A percentile compares a stretch with the other conserved stretches of the same genome.
Conservation (phyloP, 2,113 vertebrate genomes). For the Zosterops borbonicus region DNA sequence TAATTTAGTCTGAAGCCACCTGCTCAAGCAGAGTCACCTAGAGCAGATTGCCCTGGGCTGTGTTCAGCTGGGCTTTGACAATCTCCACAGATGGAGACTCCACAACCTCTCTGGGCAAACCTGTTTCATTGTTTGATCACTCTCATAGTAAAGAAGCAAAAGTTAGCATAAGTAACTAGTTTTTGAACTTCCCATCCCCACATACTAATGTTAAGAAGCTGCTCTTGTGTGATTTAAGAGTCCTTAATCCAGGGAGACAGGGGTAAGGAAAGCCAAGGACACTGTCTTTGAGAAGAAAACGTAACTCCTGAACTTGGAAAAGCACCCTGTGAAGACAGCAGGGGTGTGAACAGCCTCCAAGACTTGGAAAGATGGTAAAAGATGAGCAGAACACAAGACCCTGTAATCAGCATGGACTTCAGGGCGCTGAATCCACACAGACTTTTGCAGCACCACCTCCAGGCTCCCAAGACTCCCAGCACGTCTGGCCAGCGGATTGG, state of each 20-base stretch:
- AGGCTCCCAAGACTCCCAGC: conserved; percentile 3
- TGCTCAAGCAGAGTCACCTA: not conserved
- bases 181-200: not conserved
- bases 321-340: not conserved
- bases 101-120: conserved; percentile 26
- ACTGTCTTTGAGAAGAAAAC: not conserved
- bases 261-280: not conserved
- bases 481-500: not conserved
- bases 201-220: not conserved
- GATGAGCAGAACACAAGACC: not conserved
- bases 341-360: not conserved
- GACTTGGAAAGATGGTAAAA: not conserved
- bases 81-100: not conserved
- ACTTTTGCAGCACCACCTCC: not conserved
- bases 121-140: not conserved
- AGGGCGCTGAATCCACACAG: not conserved
- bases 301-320: not conserved
- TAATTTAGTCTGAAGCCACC: not conserved
- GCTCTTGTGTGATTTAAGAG: conserved; percentile 45
- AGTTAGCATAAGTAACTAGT: not conserved
- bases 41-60: not conserved
- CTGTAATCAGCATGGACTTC: not conserved
- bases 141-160: not conserved
- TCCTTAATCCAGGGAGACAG: not conserved
- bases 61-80: not conserved